Base-by-base conservation (phyloP, 37 sponge, comb jelly and placozoan genomes). In the Beroe ovata region DNA sequence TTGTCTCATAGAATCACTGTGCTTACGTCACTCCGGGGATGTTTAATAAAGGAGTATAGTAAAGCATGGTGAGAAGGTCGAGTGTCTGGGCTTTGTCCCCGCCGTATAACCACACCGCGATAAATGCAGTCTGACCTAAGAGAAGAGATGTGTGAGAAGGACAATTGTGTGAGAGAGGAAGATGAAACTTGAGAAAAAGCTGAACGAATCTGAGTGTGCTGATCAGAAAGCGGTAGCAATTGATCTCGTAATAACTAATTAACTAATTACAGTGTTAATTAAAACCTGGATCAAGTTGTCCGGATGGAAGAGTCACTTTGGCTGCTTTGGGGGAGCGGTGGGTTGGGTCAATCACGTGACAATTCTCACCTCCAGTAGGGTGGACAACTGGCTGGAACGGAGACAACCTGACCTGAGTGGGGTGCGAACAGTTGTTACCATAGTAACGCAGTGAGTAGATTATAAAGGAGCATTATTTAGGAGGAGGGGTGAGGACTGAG, bases 331-430 rank as follows among this genome's bases (percentile, higher is more conserved):
- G 84, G n/a, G 0, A 20, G 8, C 23, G 23, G 47, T 77, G 23
- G 22, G 54, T n/a, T 23, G 42, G 84, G 47, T 77, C 84, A 42
- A 77, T 77, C 84, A 77, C 84, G 84, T 77, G 84, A 77, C 84
- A 77, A 20, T 40, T 42, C 28, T 39, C 22, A 4, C 84, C 84
- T 2, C 84, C 84, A 1, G 38, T 33, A 8, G 84, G 84, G 84
- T 77, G 84, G 33, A 77, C 84, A 3, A 77, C 54, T 19, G 84
- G 84, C 26, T 77, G 42, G 47, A 77, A 77, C 47, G 84, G 84
- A 4, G 42, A 39, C 84, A 77, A 54, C 33, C 54, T 22, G 11
- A n/a, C n/a, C n/a, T n/a, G n/a, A n/a, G n/a, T n/a, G n/a, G n/a
- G n/a, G n/a, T n/a, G n/a, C n/a, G n/a, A n/a, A n/a, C n/a, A n/a